Base-by-base conservation (phyloP, 2,113 vertebrate species). In the Phylloscopus trochilus region DNA sequence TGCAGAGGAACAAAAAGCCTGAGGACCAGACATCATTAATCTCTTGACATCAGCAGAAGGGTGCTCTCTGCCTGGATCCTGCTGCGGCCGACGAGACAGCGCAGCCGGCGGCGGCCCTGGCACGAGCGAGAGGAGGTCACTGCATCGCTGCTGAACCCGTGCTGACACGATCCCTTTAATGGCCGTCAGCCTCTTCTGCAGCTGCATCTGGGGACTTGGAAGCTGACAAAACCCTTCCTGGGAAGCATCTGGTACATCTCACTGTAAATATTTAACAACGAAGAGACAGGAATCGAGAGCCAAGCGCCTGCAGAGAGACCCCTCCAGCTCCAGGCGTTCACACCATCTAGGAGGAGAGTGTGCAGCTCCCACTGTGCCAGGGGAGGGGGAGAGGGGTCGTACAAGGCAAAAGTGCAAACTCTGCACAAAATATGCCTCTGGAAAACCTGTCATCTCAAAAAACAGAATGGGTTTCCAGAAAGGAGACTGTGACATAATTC, bases 221-320 rank as follows among this genome's bases (percentile, higher is more conserved):
- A 92, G 69, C 86, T 64, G 92, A 90, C 93, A 96, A 90, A 94
- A 93, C 53, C 73, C 83, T 92, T 84, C 83, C 73, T 76, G 76
- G 24, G 90, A 93, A 96, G 90, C 92, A 96, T 88, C 94, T 96
- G 96, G 66, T 95, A 67, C 2, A 0, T 92, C 93, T 96, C 92
- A 93, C 79, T 81, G 88, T 78, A 94, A 92, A 93, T 93, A 94
- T 83, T 96, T 92, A 92, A 95, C 93, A 91, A 28, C 0, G 0
- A 90, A 82, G 63, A 80, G 91, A 86, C 43, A 22, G 43, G 64
- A 72, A 87, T 27, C 0, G 22, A 94, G 80, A 43, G 92, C 92
- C 90, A 88, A 93, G 82, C 0, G 27, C 76, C 69, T 90, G 94
- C 76, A 6, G 1, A 1, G 14, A 94, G 83, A 88, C 77, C 83